Evolutionary conservation across 2,797 vertebrate species (phyloP), one percentile per base, ranked within the genome.

Genomic region (Pipistrellus kuhlii): DNA sequence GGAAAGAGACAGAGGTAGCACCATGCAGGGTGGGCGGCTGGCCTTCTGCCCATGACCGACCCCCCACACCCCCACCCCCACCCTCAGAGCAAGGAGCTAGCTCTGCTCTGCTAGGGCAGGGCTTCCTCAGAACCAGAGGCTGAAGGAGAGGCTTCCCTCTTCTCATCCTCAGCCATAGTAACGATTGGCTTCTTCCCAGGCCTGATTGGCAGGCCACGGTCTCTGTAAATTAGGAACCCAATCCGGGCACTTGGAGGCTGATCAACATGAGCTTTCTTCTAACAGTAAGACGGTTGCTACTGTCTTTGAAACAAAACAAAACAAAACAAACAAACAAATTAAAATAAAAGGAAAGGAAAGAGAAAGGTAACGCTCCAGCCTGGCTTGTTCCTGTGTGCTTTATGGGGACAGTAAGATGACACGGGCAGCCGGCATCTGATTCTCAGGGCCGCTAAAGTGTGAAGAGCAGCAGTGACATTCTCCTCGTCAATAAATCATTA

Each of bases 401-500:
- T 98, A 98, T 97, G 94, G 95, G 96, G 96, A 97, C 95, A 96
- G 97, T 95, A 94, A 97, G 98, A 98, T 98, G 94, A 97, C 96
- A 94, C 44, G 89, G 64, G 95, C 80, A 98, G 97, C 97, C 97
- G 93, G 96, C 97, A 94, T 98, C 97, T 69, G 98, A 97, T 97
- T 98, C 98, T 97, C 97, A 97, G 97, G 98, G 97, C 97, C 98
- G 98, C 98, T 98, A 98, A 98, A 98, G 98, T 98, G 98, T 98
- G 98, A 98, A 98, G 98, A 98, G 89, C 98, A 98, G 97, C 95
- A 94, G 96, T 98, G 98, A 98, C 98, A 98, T 98, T 97, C 97
- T 94, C 21, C 94, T 97, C 97, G 97, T 97, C 97, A 97, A 98
- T 98, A 98, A 98, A 98, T 98, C 98, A 98, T 97, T 97, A 97